phyloP scores from a whole-genome alignment of 2,797 vertebrate species.

The Cuculus canorus region DNA sequence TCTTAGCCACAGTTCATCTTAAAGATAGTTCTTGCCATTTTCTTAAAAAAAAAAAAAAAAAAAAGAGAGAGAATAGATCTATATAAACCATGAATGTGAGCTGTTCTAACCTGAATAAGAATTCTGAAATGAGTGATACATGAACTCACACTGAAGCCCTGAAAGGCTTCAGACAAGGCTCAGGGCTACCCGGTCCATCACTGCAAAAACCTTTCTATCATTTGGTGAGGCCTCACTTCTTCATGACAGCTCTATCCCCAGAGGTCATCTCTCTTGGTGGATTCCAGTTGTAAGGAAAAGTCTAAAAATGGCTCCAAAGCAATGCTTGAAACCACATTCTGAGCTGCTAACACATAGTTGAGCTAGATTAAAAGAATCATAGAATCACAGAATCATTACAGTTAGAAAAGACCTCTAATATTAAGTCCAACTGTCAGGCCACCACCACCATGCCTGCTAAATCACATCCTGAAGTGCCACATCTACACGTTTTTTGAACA shows the following conservation, averaged over 20 bases:
- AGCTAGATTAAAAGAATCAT: rapidly evolving
- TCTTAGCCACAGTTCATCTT: not conserved
- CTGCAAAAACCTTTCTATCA: not conserved
- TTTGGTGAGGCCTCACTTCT: not conserved
- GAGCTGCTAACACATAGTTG: not conserved
- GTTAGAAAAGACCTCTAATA: too few species aligned
- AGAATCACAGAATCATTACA: rapidly evolving
- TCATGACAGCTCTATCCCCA: rapidly evolving
- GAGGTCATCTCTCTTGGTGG: rapidly evolving
- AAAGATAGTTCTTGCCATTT: rapidly evolving
- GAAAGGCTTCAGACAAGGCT: not conserved
- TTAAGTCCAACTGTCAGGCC: too few species aligned
- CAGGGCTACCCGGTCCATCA: rapidly evolving
- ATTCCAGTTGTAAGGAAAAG: not conserved
- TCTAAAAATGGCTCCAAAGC: not conserved
- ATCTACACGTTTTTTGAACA: too few species aligned
- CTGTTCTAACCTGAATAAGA: not conserved
- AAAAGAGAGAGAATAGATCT: not conserved
- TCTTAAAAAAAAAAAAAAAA: not conserved
- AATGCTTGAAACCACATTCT: rapidly evolving
- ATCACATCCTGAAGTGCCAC: too few species aligned
- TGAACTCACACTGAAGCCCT: not conserved
- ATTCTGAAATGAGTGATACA: not conserved
- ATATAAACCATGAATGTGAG: not conserved
- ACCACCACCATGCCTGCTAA: too few species aligned